Evolutionary conservation across 2,888 invertebrate species (phyloP).

Genomic region (Parthenolecanium corni): DNA sequence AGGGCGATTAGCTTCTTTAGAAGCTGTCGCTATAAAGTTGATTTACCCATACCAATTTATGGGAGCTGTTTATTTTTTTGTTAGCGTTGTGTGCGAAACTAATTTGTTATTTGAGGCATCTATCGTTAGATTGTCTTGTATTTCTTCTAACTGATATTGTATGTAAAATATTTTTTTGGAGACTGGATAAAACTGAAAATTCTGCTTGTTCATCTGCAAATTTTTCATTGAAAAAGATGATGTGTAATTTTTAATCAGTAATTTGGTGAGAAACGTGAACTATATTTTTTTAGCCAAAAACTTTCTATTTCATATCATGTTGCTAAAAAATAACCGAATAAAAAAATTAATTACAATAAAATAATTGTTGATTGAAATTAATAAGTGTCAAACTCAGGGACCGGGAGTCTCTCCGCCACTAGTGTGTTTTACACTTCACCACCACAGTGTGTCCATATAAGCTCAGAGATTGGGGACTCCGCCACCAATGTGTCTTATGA

Average conservation of each 20-base stretch:
- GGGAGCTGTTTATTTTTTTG: conserved; percentile 15
- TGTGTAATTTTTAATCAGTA: background rate
- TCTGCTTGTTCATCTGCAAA: background rate
- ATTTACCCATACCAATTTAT: conserved; percentile 15
- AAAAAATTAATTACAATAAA: too few species aligned
- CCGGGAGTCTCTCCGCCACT: too few species aligned
- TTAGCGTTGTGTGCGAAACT: conserved; percentile 15
- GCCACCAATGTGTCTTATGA: too few species aligned
- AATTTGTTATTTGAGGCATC: background rate
- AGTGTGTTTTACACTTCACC: too few species aligned
- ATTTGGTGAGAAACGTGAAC: background rate
- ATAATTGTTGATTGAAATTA: too few species aligned
- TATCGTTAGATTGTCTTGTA: background rate
- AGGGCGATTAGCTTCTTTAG: conserved; percentile 11
- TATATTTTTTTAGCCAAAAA: background rate
- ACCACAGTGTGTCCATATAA: too few species aligned
- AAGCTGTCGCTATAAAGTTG: conserved; percentile 9
- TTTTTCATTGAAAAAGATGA: background rate
- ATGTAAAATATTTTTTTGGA: background rate
- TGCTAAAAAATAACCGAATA: too few species aligned
- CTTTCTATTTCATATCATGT: too few species aligned
- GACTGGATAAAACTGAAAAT: too few species aligned
- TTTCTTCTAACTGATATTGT: background rate
- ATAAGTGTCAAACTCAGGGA: too few species aligned
- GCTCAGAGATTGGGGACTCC: too few species aligned